These are phyloP conservation scores for Acleris laterana DNA, from an alignment of 2,888 invertebrate species.

Conservation along the genomic window DNA sequence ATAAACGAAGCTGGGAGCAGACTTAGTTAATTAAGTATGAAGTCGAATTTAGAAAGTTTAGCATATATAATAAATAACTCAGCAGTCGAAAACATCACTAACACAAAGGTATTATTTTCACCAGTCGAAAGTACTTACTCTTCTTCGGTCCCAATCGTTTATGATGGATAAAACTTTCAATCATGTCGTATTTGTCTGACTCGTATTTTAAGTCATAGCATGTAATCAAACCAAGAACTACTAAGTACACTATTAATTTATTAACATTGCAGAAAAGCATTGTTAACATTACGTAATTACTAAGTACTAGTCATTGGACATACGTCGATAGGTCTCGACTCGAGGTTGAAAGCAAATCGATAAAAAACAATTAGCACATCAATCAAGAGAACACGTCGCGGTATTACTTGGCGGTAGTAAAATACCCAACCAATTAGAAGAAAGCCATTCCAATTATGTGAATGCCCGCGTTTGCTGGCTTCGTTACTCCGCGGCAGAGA, in stretches of 20 bases:
- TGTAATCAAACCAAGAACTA: not conserved
- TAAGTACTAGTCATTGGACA: not conserved
- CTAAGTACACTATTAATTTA: not conserved
- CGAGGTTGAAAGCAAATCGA: not conserved
- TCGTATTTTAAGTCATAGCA: not conserved
- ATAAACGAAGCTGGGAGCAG: too few relatives aligned
- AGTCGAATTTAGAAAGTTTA: too few relatives aligned
- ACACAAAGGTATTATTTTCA: too few relatives aligned
- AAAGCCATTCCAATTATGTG: constrained; percentile 18
- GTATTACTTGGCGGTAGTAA: constrained; percentile 10
- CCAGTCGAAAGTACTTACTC: not conserved
- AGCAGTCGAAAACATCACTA: too few relatives aligned
- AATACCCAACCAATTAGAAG: constrained; percentile 25
- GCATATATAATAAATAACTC: too few relatives aligned
- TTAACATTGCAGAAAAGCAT: not conserved
- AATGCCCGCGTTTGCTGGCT: not conserved
- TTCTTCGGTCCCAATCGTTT: not conserved
- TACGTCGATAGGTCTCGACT: not conserved
- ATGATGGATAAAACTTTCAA: not conserved
- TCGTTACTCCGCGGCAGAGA: not conserved
- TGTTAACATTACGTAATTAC: not conserved
- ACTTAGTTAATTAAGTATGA: not conserved
- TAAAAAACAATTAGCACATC: constrained; percentile 18
- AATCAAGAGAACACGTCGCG: constrained; percentile 21
- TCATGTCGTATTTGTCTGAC: not conserved